Evolutionary conservation across 2,113 vertebrate genomes (phyloP).

Genomic region (Tor tambroides): DNA sequence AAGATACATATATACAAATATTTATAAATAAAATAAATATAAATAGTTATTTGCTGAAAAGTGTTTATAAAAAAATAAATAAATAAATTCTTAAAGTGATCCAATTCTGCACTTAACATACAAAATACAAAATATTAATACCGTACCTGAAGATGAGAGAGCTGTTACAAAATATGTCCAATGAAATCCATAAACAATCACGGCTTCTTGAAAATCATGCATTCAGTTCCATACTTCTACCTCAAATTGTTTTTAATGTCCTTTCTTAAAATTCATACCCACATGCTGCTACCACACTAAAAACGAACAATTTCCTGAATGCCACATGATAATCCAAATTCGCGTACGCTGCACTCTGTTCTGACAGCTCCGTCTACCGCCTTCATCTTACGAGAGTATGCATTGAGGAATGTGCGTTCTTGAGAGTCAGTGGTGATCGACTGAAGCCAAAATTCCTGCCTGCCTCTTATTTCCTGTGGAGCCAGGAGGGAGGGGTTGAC

Average conservation of each 20-base stretch:
- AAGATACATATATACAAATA: too few species aligned
- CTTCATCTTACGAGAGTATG: slow-evolving; percentile 33
- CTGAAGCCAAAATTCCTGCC: slow-evolving; percentile 72
- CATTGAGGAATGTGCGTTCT: slow-evolving; percentile 53
- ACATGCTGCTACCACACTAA: neutral
- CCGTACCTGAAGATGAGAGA: neutral
- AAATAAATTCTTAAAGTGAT: neutral
- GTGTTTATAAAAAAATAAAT: neutral
- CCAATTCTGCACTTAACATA: neutral
- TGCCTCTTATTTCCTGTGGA: slow-evolving; percentile 73
- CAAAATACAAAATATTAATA: neutral
- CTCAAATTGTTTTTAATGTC: slow-evolving; percentile 4
- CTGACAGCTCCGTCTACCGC: slow-evolving; percentile 17
- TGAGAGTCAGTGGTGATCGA: slow-evolving; percentile 66
- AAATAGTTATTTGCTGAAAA: neutral
- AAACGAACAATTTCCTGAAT: neutral
- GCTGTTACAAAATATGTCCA: neutral
- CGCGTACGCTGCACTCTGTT: neutral
- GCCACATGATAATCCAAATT: slow-evolving; percentile 16
- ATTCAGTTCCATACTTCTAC: neutral
- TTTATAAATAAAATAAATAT: neutral
- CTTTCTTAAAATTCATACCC: neutral
- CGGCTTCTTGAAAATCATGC: neutral
- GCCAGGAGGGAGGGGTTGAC: slow-evolving; percentile 57
- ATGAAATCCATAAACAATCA: slow-evolving; percentile 21